phyloP scores from a whole-genome alignment of 1,140 invertebrate genomes.

The Dendrolimus punctatus region DNA sequence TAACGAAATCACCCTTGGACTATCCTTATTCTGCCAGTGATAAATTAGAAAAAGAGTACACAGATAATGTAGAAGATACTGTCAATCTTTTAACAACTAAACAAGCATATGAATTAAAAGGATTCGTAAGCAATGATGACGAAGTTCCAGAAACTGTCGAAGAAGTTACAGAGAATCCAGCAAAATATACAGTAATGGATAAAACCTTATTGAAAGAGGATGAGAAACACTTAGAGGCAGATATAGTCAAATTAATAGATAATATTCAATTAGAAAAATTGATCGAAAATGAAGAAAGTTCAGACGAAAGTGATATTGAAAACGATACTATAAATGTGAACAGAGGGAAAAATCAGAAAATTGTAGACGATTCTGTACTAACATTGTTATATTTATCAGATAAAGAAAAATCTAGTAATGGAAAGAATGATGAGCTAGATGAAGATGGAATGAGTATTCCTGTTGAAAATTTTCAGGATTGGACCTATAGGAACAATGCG shows the following conservation, averaged over 20 bases:
- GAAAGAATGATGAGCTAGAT: slow-evolving; percentile 4
- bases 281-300: slow-evolving; percentile 17
- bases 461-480: slow-evolving; percentile 21
- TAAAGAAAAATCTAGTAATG: slow-evolving; percentile 18
- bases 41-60: too few species aligned
- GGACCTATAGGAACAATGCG: slow-evolving; percentile 20
- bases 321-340: slow-evolving; percentile 1
- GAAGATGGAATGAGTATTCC: slow-evolving; percentile 22
- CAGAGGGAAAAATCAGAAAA: background rate
- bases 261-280: slow-evolving; percentile 28
- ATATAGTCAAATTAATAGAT: slow-evolving; percentile 22
- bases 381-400: slow-evolving; percentile 32
- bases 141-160: background rate
- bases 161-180: background rate
- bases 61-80: too few species aligned
- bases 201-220: slow-evolving; percentile 1
- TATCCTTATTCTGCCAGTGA: too few species aligned
- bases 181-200: slow-evolving; percentile 1
- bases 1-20: too few species aligned
- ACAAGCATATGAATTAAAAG: too few species aligned
- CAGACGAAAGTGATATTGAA: slow-evolving; percentile 5
- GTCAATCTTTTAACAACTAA: too few species aligned
- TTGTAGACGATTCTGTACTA: slow-evolving; percentile 21
- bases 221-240: slow-evolving; percentile 8
- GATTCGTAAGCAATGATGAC: too few species aligned